Conservation (phyloP, 2,888 invertebrate genomes). For the Lasioglossum pauxillum region DNA sequence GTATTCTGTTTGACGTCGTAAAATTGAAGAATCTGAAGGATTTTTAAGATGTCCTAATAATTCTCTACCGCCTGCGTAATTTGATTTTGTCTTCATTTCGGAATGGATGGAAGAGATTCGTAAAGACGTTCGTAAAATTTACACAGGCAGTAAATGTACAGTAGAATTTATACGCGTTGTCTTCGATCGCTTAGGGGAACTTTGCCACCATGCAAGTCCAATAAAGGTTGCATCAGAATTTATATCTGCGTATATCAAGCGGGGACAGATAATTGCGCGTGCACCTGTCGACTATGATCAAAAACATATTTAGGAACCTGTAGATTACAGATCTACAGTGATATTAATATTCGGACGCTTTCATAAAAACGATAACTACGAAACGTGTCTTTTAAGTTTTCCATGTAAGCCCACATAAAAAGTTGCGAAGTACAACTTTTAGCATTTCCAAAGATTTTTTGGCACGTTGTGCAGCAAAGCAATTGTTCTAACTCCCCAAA, state of each 20-base stretch:
- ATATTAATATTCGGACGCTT: too few relatives aligned
- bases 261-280: neutral
- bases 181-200: neutral
- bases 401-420: too few relatives aligned
- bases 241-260: neutral
- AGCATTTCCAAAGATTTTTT: too few relatives aligned
- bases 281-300: neutral
- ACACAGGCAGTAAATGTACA: neutral
- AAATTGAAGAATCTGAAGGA: neutral
- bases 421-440: too few relatives aligned
- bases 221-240: conserved; percentile 30
- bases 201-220: neutral
- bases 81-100: neutral
- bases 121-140: neutral
- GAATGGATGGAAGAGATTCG: neutral
- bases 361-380: too few relatives aligned
- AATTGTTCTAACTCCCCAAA: too few relatives aligned
- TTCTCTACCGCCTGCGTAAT: neutral
- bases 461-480: too few relatives aligned
- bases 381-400: too few relatives aligned
- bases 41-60: neutral
- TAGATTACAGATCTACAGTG: too few relatives aligned
- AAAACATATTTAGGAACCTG: neutral
- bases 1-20: neutral
- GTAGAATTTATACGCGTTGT: neutral